Evolutionary conservation across 2,888 invertebrate species (phyloP).

Genomic region (Phortica magna): DNA sequence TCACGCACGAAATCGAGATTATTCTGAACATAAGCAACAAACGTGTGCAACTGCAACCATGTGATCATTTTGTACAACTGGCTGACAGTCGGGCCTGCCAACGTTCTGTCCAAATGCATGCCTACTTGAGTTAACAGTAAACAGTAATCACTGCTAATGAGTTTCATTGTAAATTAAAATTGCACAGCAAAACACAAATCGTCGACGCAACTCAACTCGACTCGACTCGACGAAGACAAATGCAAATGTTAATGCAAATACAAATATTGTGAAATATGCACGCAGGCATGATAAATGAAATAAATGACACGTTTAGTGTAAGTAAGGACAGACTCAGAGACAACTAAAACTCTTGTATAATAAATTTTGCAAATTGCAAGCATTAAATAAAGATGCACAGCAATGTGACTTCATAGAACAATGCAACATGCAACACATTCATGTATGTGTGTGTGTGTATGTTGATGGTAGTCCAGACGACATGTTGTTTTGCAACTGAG

Average conservation of each 20-base stretch:
- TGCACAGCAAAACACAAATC: conserved; percentile 54
- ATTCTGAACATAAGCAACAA: neutral
- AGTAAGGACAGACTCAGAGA: conserved; percentile 6
- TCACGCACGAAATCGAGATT: conserved; percentile 8
- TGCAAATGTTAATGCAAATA: conserved; percentile 16
- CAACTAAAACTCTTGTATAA: conserved; percentile 66
- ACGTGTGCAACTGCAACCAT: neutral
- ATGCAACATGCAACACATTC: too few species aligned
- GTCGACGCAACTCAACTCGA: too few species aligned
- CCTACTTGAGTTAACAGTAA: conserved; percentile 59
- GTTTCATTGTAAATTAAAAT: conserved; percentile 72
- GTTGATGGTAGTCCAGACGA: neutral
- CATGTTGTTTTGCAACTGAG: conserved; percentile 57
- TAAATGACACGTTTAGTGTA: conserved; percentile 62
- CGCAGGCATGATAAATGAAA: conserved; percentile 63
- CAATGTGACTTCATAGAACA: conserved; percentile 27
- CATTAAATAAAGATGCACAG: conserved; percentile 65
- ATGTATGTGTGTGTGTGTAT: neutral
- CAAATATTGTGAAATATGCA: neutral
- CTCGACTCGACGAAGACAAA: neutral
- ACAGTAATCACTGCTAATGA: conserved; percentile 73
- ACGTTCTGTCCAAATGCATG: conserved; percentile 47
- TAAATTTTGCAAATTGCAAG: conserved; percentile 71
- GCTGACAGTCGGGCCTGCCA: neutral
- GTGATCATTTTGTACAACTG: neutral